These are phyloP conservation scores for Watsonalla cultraria DNA, from an alignment of 2,888 invertebrate genomes.

Conservation along the genomic window DNA sequence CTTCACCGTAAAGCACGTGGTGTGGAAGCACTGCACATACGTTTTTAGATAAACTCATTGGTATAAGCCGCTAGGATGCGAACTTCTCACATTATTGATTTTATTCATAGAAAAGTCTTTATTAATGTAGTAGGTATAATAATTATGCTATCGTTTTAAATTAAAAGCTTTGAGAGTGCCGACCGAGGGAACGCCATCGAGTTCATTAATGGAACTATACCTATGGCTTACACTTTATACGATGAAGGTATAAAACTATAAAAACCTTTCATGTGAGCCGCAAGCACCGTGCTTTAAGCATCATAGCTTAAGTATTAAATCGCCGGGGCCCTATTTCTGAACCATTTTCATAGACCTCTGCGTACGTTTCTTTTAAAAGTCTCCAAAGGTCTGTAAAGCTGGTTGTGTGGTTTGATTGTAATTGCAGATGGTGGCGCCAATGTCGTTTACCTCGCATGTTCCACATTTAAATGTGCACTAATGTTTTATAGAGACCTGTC, in stretches of 20 bases:
- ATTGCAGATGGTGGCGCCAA: conserved; percentile 34
- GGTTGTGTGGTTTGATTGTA: conserved; percentile 28
- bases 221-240: conserved; percentile 18
- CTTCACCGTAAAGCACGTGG: no score
- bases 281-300: conserved; percentile 18
- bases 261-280: conserved; percentile 40
- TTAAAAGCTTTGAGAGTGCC: background rate
- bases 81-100: no score
- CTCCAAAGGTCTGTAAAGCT: conserved; percentile 14
- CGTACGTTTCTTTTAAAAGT: conserved; percentile 1
- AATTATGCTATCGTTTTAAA: background rate
- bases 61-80: no score
- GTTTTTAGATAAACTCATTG: no score
- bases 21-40: no score
- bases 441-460: conserved; percentile 28
- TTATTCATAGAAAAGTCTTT: no score
- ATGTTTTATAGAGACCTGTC: conserved; percentile 10
- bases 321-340: conserved; percentile 20
- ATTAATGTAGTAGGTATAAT: background rate
- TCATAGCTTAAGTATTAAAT: conserved; percentile 39
- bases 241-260: conserved; percentile 39
- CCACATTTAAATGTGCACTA: conserved; percentile 39
- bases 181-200: conserved; percentile 15
- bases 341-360: conserved; percentile 22
- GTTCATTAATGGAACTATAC: conserved; percentile 21